phyloP scores from a whole-genome alignment of 23 tunicate species.

The Botrylloides violaceus region DNA sequence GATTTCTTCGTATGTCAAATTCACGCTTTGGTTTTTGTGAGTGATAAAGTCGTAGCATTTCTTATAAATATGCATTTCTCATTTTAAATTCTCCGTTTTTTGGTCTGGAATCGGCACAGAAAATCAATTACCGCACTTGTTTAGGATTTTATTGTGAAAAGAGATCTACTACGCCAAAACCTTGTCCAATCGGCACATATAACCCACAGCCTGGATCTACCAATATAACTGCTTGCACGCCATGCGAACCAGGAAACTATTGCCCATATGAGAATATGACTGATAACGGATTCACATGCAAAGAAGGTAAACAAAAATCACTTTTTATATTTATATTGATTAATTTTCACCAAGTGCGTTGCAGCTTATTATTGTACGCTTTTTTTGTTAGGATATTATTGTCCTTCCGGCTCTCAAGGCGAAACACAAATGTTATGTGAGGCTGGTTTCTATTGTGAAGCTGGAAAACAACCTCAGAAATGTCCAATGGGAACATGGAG shows the following conservation, averaged over 20 bases:
- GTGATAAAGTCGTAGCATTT: too few relatives aligned
- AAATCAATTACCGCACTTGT: too few relatives aligned
- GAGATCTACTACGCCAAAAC: conserved; percentile 41
- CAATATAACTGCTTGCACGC: conserved; percentile 43
- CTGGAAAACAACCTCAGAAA: conserved; percentile 28
- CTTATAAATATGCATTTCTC: too few relatives aligned
- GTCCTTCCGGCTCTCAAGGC: conserved; percentile 68
- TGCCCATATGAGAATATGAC: conserved; percentile 57
- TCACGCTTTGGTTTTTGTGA: too few relatives aligned
- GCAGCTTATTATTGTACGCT: neutral
- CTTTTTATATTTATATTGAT: neutral
- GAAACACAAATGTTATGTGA: conserved; percentile 45
- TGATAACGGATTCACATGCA: conserved; percentile 58
- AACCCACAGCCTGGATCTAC: conserved; percentile 42
- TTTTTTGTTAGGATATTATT: conserved; percentile 47
- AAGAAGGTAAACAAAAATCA: conserved; percentile 35
- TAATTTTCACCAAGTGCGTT: neutral
- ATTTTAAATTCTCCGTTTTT: too few relatives aligned
- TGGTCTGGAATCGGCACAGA: too few relatives aligned
- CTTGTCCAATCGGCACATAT: conserved; percentile 60
- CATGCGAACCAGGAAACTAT: conserved; percentile 61
- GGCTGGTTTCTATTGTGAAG: conserved; percentile 70
- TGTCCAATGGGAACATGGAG: conserved; percentile 93
- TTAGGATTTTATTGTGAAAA: conserved; percentile 67
- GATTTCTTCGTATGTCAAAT: too few relatives aligned